Evolutionary conservation across 1,140 invertebrate species (phyloP), one percentile per base, ranked within the genome.

Genomic region (Cydia amplana): DNA sequence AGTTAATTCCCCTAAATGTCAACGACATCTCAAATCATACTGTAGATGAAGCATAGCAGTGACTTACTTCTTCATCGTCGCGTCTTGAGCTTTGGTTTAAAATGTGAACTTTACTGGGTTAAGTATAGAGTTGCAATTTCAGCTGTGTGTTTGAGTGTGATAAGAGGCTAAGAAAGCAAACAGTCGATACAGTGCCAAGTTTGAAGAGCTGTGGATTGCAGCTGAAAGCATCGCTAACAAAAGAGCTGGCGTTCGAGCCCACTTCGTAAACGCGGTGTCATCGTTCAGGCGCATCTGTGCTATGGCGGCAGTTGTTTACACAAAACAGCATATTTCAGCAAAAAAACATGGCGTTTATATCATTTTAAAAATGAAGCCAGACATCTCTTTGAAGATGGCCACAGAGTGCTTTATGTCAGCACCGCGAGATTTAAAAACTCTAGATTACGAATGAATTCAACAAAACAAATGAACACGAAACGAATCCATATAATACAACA

Each of bases 161-260:
- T 25, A 55, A 51, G 55, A 77, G 36, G 25, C 40, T 60, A 74
- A 75, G 23, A 72, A 65, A 77, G 49, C 74, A 67, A 73, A 75
- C 60, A 75, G 46, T 77, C 51, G 64, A 75, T 75, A 79, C 75
- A 78, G 75, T 83, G 74, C 65, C 75, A 84, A 84, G 80, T 83
- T 83, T 84, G 79, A 79, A 85, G 83, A 83, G 80, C 51, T 36
- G 51, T 55, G 77, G 78, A 81, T 79, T 79, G 77, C 74, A 78
- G 75, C 74, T 81, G 79, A 82, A 83, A 86, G 77, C 78, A 75
- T 74, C 74, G 79, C 72, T 49, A 80, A 84, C 85, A 87, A 88
- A 85, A 83, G 82, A 83, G 36, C 65, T 78, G 75, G 76, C 81
- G 80, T 78, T 78, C 72, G 64, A 78, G 78, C 76, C 67, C 75